Evolutionary conservation across 2,797 vertebrate species (phyloP), one percentile per base, ranked within the genome.

Genomic region (Myioborus miniatus): DNA sequence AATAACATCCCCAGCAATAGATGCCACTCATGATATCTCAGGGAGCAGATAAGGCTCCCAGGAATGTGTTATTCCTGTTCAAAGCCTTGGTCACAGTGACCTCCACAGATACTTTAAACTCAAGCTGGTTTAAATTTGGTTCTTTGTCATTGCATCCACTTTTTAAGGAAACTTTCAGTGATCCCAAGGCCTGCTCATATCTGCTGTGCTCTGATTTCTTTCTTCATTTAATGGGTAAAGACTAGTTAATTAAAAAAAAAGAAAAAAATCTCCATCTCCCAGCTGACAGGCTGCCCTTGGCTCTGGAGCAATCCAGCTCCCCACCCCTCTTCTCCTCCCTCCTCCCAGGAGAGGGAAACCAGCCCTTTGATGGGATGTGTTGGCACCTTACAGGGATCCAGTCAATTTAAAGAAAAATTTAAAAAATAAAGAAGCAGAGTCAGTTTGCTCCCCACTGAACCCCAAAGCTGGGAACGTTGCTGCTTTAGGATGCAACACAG

Each of bases 11-110:
- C 67, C 46, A 46, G 95, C 94, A 89, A 80, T 46, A 90, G 94
- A 90, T 93, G 77, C 80, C 6, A 6, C 63, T 86, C 37, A 19
- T 0, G 22, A 96, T 85, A 92, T 74, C 81, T 41, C 68, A 55
- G 90, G 83, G 91, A 92, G 53, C 58, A 77, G 93, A 87, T 60
- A 83, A 96, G 83, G 50, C 82, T 74, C 83, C 76, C 22, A 37
- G 83, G 60, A 84, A 89, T 49, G 67, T 58, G 68, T 74, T 87
- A 70, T 74, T 90, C 46, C 80, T 60, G 12, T 46, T 71, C 62
- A 60, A 90, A 91, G 63, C 34, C 70, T 37, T 94, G 91, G 91
- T 96, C 96, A 89, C 80, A 44, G 71, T 96, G 96, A 97, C 96
- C 93, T 95, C 84, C 55, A 0, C 3, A 6, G 82, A 63, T 52